Conservation (phyloP, 2,113 vertebrate species). For the Cyanoramphus novaezelandiae region DNA sequence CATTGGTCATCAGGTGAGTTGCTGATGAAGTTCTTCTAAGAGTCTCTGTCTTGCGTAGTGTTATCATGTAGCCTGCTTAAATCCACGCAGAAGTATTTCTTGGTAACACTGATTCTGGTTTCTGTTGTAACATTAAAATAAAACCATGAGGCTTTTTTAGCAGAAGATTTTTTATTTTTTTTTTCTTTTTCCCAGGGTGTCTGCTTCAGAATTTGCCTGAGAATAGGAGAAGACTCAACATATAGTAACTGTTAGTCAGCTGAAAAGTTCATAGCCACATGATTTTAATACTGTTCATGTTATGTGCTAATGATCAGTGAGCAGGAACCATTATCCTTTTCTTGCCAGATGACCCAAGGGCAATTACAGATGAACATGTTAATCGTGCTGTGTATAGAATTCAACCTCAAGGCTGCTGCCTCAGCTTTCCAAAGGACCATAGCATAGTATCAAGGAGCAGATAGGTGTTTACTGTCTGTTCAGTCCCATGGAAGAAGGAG, state of each 20-base stretch:
- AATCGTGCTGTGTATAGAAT: background rate
- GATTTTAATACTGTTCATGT: background rate
- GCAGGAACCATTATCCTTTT: background rate
- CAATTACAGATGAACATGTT: background rate
- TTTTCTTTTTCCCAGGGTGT: background rate
- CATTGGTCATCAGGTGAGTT: slow-evolving; percentile 90
- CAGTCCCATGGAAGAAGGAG: background rate
- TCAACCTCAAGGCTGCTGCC: background rate
- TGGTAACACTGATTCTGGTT: background rate
- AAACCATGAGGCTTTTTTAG: background rate
- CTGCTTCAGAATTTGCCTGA: background rate
- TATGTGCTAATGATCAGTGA: background rate
- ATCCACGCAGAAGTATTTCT: background rate
- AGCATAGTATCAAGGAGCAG: background rate
- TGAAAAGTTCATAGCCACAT: background rate
- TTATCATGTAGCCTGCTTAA: background rate
- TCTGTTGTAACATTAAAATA: background rate
- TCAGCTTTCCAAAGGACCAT: background rate
- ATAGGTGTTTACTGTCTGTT: background rate
- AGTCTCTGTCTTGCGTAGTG: background rate
- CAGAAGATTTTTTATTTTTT: background rate
- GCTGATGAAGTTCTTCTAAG: background rate
- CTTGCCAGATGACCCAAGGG: background rate
- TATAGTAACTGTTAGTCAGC: background rate
- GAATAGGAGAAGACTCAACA: background rate